These are phyloP conservation scores for Felis chaus DNA, from an alignment of 2,113 vertebrate genomes.

Conservation along the genomic window DNA sequence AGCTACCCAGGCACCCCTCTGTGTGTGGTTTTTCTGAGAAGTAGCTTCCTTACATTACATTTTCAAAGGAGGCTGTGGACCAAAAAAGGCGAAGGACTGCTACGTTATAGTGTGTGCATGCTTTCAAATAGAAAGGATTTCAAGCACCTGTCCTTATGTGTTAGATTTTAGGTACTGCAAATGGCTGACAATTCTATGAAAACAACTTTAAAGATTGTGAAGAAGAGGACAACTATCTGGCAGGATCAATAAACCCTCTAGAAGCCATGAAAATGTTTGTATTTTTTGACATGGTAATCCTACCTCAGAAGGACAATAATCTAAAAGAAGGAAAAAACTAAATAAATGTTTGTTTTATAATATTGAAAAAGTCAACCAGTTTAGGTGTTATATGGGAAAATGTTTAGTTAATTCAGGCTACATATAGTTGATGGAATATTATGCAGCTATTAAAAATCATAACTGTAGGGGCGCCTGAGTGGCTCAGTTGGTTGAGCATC, in stretches of 20 bases:
- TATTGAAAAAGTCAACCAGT: neutral
- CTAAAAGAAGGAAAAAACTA: constrained; percentile 13
- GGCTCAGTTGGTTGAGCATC: too few species aligned
- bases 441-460: constrained; percentile 14
- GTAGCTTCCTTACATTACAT: neutral
- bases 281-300: neutral
- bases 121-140: neutral
- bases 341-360: neutral
- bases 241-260: neutral
- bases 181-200: neutral
- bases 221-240: neutral
- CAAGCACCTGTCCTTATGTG: neutral
- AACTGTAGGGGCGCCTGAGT: neutral
- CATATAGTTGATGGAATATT: neutral
- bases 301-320: constrained; percentile 28
- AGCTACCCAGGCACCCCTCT: neutral
- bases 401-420: neutral
- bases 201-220: constrained; percentile 16
- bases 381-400: neutral
- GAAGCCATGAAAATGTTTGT: constrained; percentile 13
- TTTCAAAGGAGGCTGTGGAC: neutral
- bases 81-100: neutral
- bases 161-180: neutral
- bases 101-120: neutral
- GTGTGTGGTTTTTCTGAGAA: neutral